These are phyloP conservation scores for Caenorhabditis imperialis DNA, from an alignment of 2,888 invertebrate species.

Conservation along the genomic window DNA sequence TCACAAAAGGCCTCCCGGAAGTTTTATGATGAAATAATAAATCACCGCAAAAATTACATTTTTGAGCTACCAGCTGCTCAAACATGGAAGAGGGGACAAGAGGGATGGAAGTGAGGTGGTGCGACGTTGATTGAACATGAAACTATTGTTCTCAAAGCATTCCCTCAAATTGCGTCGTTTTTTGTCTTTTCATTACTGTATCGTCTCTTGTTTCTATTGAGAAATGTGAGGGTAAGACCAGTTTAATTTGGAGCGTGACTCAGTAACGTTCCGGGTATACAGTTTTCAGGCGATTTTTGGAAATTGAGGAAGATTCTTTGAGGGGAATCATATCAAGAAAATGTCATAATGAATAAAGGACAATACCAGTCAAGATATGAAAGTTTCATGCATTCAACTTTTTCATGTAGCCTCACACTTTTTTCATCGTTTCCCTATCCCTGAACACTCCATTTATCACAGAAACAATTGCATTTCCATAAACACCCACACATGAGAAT, in stretches of 20 bases:
- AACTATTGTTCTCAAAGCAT: conserved; percentile 45
- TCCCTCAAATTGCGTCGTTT: conserved; percentile 43
- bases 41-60: no score
- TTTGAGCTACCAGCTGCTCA: conserved; percentile 38
- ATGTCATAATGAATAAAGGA: no score
- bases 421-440: no score
- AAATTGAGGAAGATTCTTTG: background rate
- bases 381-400: no score
- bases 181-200: conserved; percentile 33
- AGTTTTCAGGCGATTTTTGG: conserved; percentile 19
- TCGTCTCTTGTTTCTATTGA: conserved; percentile 36
- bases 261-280: conserved; percentile 37
- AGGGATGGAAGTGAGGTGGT: conserved; percentile 12
- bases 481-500: background rate
- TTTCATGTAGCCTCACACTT: no score
- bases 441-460: no score
- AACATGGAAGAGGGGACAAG: conserved; percentile 6
- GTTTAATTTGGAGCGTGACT: conserved; percentile 42
- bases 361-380: no score
- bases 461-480: background rate
- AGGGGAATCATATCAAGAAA: background rate
- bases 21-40: no score
- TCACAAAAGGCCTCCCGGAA: conserved; percentile 16
- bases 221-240: conserved; percentile 34
- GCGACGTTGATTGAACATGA: conserved; percentile 35